Evolutionary conservation across 2,888 invertebrate genomes (phyloP).

Genomic region (Ctena decussata): DNA sequence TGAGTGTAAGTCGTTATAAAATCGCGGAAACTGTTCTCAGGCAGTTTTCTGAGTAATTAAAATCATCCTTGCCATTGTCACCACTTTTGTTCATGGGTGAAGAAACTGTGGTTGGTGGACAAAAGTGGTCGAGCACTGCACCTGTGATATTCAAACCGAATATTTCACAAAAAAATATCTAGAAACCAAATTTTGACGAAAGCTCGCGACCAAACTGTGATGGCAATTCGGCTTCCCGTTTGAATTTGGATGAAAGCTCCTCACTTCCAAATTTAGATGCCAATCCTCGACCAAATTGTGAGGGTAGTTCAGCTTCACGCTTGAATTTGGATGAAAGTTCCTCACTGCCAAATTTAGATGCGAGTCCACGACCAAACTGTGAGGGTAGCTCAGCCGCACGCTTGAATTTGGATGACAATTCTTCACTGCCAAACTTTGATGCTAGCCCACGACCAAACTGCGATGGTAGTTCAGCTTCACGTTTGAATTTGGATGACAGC

Average conservation of each 20-base stretch:
- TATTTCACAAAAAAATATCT: neutral
- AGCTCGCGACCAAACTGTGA: slow-evolving; percentile 1
- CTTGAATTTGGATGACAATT: neutral
- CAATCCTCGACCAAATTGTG: neutral
- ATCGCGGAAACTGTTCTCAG: no score
- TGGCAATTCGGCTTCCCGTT: neutral
- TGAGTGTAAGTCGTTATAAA: no score
- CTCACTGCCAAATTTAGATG: neutral
- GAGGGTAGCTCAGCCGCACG: neutral
- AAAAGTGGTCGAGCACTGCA: no score
- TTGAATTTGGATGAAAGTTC: neutral
- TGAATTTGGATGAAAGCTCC: neutral
- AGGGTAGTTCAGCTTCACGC: neutral
- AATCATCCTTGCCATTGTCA: no score
- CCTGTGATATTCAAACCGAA: no score
- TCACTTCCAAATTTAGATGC: neutral
- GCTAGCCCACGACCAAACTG: slow-evolving; percentile 1
- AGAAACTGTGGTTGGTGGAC: no score
- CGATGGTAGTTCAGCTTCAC: neutral
- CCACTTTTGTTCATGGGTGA: no score
- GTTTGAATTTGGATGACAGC: neutral
- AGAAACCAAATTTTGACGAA: neutral
- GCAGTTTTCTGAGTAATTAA: no score
- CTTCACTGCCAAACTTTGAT: neutral
- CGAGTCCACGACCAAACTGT: neutral